These are phyloP conservation scores for Drosophila malerkotliana DNA, from an alignment of 1,140 invertebrate genomes.

Conservation along the genomic window DNA sequence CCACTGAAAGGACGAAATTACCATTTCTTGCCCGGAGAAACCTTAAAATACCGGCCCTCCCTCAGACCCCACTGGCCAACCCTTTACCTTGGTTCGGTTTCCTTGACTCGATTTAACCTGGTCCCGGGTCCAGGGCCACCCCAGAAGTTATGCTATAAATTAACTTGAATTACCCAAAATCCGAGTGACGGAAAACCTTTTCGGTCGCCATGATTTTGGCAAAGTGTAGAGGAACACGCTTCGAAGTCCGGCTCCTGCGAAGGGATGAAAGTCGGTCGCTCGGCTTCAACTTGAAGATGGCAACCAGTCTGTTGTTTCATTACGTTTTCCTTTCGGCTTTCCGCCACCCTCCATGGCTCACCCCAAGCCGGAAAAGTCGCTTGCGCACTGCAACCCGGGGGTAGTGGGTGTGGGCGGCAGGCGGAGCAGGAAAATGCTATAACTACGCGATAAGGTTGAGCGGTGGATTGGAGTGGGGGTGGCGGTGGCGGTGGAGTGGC, in stretches of 20 bases:
- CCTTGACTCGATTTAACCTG: constrained; percentile 2
- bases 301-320: constrained; percentile 60
- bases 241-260: constrained; percentile 37
- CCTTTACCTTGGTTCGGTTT: constrained; percentile 3
- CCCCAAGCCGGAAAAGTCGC: constrained; percentile 37
- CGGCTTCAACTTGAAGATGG: constrained; percentile 63
- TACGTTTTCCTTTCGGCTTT: constrained; percentile 32
- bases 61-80: neutral
- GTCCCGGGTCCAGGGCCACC: constrained; percentile 6
- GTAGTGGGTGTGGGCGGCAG: constrained; percentile 5
- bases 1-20: neutral
- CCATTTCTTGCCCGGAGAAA: neutral
- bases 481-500: neutral
- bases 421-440: constrained; percentile 35
- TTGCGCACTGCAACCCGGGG: constrained; percentile 32
- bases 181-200: constrained; percentile 35
- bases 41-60: neutral
- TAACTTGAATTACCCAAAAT: constrained; percentile 48
- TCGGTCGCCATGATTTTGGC: constrained; percentile 36
- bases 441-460: constrained; percentile 34
- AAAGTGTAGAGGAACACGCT: constrained; percentile 56
- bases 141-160: constrained; percentile 44
- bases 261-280: constrained; percentile 69
- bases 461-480: neutral
- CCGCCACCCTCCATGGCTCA: neutral